Base-by-base conservation (phyloP, 2,888 invertebrate genomes). In the Mythimna impura region DNA sequence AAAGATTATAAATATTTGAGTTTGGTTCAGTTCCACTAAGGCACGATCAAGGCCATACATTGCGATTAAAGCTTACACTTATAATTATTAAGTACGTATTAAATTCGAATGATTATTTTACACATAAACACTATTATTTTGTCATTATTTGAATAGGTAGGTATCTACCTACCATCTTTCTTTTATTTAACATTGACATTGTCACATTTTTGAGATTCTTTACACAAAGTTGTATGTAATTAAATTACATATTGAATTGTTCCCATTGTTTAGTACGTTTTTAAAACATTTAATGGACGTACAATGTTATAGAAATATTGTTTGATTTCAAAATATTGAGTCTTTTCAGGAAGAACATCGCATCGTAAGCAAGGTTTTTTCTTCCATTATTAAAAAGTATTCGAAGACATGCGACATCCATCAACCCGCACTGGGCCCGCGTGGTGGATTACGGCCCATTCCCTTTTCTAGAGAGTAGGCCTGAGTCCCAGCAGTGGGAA, bases 11-110 rank as follows among this genome's bases (percentile, higher is more conserved):
- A 91, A 91, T 88, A 93, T 91, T 93, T 89, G 82, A 93, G 95
- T 96, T 96, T 96, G 96, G 96, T 96, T 94, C 93, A 86, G 95
- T 95, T 95, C 89, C 93, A 83, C 90, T 93, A 95, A 95, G 95
- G 96, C 96, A 96, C 95, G 84, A 88, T 71, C 83, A 91, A 94
- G 94, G 95, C 95, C 94, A 80, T 93, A 91, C 83, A 91, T 93
- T 94, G 90, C 90, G 79, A 86, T 94, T 96, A 96, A 95, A 96
- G 95, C 96, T 95, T 93, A 93, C 68, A 74, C 70, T 78, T 81
- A 81, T 64, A 47, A 47, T 47, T 47, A 52, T 73, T 77, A 78
- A 81, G 76, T 78, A 86, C 74, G 66, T 78, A 66, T 52, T 43
- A 71, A 5, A 75, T 60, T 60, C 68, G 55, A 76, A 62, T 63